These are phyloP conservation scores for Temnothorax unifasciatus DNA, from an alignment of 2,888 invertebrate genomes.

Conservation along the genomic window DNA sequence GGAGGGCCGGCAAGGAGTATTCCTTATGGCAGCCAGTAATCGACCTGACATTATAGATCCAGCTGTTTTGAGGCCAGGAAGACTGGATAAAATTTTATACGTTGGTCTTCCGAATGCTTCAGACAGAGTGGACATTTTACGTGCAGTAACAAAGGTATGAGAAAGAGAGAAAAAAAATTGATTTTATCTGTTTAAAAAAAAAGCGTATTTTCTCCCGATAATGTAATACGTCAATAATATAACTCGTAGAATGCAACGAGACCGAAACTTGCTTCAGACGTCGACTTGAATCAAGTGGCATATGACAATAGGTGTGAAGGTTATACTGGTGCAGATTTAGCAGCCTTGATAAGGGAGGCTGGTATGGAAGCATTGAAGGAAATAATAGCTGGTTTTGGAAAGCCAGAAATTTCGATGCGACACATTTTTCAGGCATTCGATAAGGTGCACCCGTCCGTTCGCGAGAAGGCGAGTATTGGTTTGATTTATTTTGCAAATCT, in stretches of 20 bases:
- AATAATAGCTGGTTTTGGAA: conserved; percentile 88
- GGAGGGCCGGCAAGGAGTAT: conserved; percentile 96
- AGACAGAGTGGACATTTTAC: conserved; percentile 95
- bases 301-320: conserved; percentile 90
- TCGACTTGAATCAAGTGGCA: conserved; percentile 91
- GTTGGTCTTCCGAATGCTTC: conserved; percentile 94
- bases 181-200: not conserved
- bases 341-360: conserved; percentile 95
- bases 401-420: conserved; percentile 87
- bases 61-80: conserved; percentile 96
- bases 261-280: conserved; percentile 92
- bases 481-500: not conserved
- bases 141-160: conserved; percentile 94
- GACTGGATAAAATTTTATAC: conserved; percentile 95
- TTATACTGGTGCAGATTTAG: conserved; percentile 97
- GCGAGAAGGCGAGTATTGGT: conserved; percentile 88
- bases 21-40: conserved; percentile 98
- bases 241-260: conserved; percentile 91
- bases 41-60: conserved; percentile 98
- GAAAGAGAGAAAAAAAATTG: not conserved
- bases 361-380: conserved; percentile 93
- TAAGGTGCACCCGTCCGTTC: conserved; percentile 95
- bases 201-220: not conserved
- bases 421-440: conserved; percentile 93
- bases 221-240: conserved; percentile 14